Evolutionary conservation across 1,140 invertebrate species (phyloP).

Genomic region (Anoplolepis gracilipes): DNA sequence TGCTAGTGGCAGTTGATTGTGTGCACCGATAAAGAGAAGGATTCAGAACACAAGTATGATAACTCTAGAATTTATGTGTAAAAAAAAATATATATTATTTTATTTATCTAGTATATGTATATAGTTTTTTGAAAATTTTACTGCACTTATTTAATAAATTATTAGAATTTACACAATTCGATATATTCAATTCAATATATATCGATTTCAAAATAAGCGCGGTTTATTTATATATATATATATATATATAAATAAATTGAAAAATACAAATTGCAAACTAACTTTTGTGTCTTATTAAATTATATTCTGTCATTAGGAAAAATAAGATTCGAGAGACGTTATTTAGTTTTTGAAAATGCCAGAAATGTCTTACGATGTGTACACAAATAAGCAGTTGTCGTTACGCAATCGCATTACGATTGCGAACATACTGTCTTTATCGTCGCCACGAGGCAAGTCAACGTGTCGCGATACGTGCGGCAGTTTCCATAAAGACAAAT

Average conservation of each 20-base stretch:
- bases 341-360: neutral
- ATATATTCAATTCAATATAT: too few relatives aligned
- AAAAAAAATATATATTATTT: neutral
- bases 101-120: neutral
- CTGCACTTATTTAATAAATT: neutral
- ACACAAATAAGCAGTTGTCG: neutral
- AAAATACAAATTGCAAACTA: neutral
- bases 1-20: neutral
- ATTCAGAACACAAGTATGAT: neutral
- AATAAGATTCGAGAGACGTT: too few relatives aligned
- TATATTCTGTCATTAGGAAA: too few relatives aligned
- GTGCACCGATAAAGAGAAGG: neutral
- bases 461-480: conserved; percentile 8
- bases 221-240: neutral
- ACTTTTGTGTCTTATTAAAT: neutral
- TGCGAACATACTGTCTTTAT: conserved; percentile 4
- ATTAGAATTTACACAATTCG: too few relatives aligned
- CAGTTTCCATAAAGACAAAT: conserved; percentile 46
- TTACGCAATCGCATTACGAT: neutral
- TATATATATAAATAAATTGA: too few relatives aligned
- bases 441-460: neutral
- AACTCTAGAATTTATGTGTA: neutral
- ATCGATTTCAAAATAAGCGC: neutral
- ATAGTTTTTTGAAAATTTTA: neutral
- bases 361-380: neutral